These are phyloP conservation scores for Eupeodes corollae DNA, from an alignment of 1,140 invertebrate genomes.

Conservation along the genomic window DNA sequence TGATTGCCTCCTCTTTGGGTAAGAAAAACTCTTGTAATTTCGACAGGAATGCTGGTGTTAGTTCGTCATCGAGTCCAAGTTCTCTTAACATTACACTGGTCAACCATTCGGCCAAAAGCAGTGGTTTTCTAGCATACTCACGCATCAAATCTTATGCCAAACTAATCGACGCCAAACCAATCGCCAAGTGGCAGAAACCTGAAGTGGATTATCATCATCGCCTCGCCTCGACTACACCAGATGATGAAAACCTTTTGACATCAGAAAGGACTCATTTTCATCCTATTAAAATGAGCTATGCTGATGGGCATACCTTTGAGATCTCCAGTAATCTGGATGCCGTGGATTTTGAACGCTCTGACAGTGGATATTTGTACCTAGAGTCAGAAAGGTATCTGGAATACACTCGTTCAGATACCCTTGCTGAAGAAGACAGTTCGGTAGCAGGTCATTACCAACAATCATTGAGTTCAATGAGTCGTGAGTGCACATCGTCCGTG, in stretches of 20 bases:
- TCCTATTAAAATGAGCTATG: slow-evolving; percentile 51
- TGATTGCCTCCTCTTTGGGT: no score
- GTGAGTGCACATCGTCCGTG: no score
- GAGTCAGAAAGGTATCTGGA: slow-evolving; percentile 40
- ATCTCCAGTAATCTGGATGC: slow-evolving; percentile 52
- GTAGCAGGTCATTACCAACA: slow-evolving; percentile 4
- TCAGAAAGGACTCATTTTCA: slow-evolving; percentile 63
- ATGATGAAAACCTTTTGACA: slow-evolving; percentile 57
- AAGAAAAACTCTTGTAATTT: no score
- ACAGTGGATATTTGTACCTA: slow-evolving; percentile 10
- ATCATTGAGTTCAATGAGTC: no score
- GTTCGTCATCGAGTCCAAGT: no score
- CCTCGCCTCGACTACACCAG: slow-evolving; percentile 4
- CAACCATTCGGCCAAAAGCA: slow-evolving; percentile 5
- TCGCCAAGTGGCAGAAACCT: neutral
- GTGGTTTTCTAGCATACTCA: slow-evolving; percentile 7
- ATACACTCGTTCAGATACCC: slow-evolving; percentile 22
- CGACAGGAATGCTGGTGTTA: no score
- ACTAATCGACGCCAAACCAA: no score
- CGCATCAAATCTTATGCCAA: slow-evolving; percentile 3
- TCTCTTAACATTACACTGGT: neutral
- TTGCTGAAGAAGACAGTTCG: slow-evolving; percentile 16
- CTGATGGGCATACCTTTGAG: slow-evolving; percentile 48
- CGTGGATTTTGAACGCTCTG: slow-evolving; percentile 38
- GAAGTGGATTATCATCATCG: neutral